These are phyloP conservation scores for Agonum fuliginosum DNA, from an alignment of 2,888 invertebrate species.

Conservation along the genomic window DNA sequence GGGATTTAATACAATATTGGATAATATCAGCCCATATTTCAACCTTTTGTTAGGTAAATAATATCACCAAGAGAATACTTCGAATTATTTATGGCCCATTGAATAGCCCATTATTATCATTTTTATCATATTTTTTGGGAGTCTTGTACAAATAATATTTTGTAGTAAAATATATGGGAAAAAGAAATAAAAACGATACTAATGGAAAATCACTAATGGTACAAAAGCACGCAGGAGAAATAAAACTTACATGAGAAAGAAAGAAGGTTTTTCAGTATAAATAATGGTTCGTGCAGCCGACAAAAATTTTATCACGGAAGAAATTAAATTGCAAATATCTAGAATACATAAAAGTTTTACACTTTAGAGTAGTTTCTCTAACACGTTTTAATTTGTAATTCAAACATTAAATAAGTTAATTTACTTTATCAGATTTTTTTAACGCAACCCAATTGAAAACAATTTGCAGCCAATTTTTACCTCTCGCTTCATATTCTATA, in stretches of 20 bases:
- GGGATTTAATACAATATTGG: constrained; percentile 10
- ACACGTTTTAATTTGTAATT: no score
- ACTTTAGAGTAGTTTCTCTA: no score
- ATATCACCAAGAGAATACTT: not conserved
- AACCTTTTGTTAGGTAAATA: not conserved
- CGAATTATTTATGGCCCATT: not conserved
- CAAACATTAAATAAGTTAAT: no score
- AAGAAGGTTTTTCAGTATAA: constrained; percentile 10
- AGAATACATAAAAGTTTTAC: not conserved
- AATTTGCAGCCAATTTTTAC: no score
- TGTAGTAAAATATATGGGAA: not conserved
- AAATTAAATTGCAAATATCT: not conserved
- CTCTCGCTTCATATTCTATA: no score
- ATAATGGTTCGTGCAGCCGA: constrained; percentile 23
- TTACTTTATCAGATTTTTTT: no score
- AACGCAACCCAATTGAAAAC: no score
- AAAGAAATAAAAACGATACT: not conserved
- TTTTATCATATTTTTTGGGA: not conserved
- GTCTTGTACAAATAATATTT: not conserved
- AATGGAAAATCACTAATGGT: constrained; percentile 42
- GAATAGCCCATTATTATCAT: not conserved
- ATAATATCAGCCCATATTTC: not conserved
- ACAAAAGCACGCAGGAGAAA: constrained; percentile 20
- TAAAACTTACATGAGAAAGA: constrained; percentile 37
- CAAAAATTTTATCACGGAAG: constrained; percentile 2